These are phyloP conservation scores for Drosophila triauraria DNA, from an alignment of 1,140 invertebrate species.

Conservation along the genomic window DNA sequence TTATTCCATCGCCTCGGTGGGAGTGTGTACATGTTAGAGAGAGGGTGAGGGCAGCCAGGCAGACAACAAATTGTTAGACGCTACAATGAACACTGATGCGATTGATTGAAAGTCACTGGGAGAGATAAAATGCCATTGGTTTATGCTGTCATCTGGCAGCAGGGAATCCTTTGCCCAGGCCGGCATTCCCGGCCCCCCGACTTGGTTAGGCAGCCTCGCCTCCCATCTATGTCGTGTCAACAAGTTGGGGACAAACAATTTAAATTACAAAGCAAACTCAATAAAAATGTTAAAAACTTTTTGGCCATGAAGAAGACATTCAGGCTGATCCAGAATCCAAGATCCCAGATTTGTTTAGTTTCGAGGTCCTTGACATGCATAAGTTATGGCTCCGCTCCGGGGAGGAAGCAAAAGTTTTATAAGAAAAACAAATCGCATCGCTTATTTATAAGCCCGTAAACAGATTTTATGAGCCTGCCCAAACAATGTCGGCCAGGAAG, in stretches of 20 bases:
- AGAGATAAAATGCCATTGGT: constrained; percentile 73
- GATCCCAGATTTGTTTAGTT: constrained; percentile 67
- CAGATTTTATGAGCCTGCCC: constrained; percentile 77
- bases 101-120: constrained; percentile 77
- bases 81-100: constrained; percentile 81
- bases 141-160: constrained; percentile 57
- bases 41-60: constrained; percentile 49
- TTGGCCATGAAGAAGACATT: constrained; percentile 49
- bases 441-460: constrained; percentile 81
- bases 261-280: constrained; percentile 83
- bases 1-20: constrained; percentile 48
- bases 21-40: constrained; percentile 5
- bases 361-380: constrained; percentile 71
- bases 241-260: constrained; percentile 76
- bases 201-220: constrained; percentile 17
- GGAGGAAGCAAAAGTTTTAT: constrained; percentile 66
- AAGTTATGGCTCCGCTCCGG: constrained; percentile 64
- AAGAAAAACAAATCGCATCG: constrained; percentile 74
- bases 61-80: constrained; percentile 76
- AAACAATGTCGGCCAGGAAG: constrained; percentile 47
- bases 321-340: constrained; percentile 31
- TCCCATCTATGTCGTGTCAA: constrained; percentile 50
- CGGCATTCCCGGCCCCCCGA: neutral
- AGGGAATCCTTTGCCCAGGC: constrained; percentile 15
- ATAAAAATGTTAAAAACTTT: constrained; percentile 78